Percentiles rank a stretch among this genome's conserved stretches.
These are phyloP conservation scores for Delphinus delphis DNA, from an alignment of 2,113 vertebrate genomes.

Conservation along the genomic window DNA sequence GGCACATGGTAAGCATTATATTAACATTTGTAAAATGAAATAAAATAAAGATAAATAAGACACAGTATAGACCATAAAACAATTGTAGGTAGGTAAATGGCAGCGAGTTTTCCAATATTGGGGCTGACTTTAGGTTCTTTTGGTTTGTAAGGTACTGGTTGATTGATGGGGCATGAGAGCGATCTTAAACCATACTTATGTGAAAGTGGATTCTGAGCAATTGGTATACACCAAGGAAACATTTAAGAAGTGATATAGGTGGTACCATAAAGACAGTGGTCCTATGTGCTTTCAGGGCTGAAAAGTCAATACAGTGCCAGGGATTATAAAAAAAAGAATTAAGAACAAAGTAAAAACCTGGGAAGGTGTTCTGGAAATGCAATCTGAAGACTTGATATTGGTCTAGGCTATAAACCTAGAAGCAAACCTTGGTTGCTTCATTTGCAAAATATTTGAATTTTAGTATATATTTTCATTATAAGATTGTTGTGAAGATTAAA, in stretches of 20 bases:
- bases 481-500: not conserved
- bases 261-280: not conserved
- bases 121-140: not conserved
- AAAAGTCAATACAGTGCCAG: not conserved
- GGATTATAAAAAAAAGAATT: not conserved
- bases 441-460: not conserved
- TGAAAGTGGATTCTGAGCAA: not conserved
- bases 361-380: not conserved
- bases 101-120: not conserved
- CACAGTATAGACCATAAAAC: not conserved
- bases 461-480: not conserved
- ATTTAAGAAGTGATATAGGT: not conserved
- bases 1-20: not conserved
- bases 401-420: not conserved
- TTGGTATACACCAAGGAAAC: not conserved
- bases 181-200: not conserved
- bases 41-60: not conserved
- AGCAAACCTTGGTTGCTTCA: not conserved
- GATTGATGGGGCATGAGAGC: not conserved
- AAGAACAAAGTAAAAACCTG: not conserved
- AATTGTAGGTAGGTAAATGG: not conserved
- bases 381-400: not conserved
- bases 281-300: not conserved
- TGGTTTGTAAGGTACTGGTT: not conserved
- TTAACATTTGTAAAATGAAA: not conserved